Evolutionary conservation across 2,888 invertebrate genomes (phyloP).

Genomic region (Drosophila aldrichi): DNA sequence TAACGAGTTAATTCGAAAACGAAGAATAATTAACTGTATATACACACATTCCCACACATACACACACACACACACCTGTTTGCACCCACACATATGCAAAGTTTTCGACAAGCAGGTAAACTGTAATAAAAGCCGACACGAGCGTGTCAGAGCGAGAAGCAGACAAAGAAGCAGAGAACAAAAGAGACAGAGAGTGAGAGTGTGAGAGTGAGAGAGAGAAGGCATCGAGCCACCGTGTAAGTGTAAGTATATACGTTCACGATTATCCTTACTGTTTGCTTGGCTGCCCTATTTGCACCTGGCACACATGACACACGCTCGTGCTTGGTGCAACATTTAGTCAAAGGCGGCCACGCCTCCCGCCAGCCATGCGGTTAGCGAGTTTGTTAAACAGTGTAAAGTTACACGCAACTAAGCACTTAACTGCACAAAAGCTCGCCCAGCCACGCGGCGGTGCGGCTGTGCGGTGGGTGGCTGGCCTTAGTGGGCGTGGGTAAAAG

Average conservation of each 20-base stretch:
- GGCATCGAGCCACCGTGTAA: neutral
- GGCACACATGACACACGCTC: slow-evolving; percentile 45
- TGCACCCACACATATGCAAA: slow-evolving; percentile 34
- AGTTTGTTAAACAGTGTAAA: slow-evolving; percentile 80
- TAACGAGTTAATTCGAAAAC: slow-evolving; percentile 13
- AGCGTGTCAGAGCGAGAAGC: neutral
- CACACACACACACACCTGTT: slow-evolving; percentile 6
- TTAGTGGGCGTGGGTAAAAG: neutral
- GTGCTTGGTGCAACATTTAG: slow-evolving; percentile 41
- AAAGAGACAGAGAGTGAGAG: neutral
- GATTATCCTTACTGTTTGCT: slow-evolving; percentile 55
- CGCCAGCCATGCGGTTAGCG: slow-evolving; percentile 43
- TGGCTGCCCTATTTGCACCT: slow-evolving; percentile 61
- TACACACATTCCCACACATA: neutral
- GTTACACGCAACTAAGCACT: slow-evolving; percentile 80
- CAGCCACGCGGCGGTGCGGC: neutral
- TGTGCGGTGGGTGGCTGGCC: neutral
- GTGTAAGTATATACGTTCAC: slow-evolving; percentile 18
- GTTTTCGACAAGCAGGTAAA: slow-evolving; percentile 48
- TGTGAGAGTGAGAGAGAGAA: neutral
- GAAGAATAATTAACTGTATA: slow-evolving; percentile 42
- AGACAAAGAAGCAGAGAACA: neutral
- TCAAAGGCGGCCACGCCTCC: slow-evolving; percentile 46
- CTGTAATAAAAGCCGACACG: slow-evolving; percentile 47
- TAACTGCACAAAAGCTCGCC: slow-evolving; percentile 73